Conservation (phyloP, 1,140 invertebrate genomes). For the Muscidifurax raptorellus region DNA sequence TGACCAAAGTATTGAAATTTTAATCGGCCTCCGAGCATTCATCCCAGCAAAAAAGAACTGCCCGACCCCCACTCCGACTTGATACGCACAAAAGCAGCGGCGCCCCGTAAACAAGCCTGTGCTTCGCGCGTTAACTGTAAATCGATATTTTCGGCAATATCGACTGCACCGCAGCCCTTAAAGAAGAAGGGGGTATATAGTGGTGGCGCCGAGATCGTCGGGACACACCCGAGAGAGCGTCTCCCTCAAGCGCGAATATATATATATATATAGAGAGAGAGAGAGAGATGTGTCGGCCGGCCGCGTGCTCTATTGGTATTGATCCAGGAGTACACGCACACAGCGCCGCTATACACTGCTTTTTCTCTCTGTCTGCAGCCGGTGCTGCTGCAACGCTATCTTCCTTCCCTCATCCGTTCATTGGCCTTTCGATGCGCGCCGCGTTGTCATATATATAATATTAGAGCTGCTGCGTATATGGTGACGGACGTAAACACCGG, state of each 20-base stretch:
- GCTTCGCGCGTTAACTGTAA: neutral
- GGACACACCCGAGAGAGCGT: conserved; percentile 61
- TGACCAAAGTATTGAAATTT: too few relatives aligned
- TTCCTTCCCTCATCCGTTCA: conserved; percentile 23
- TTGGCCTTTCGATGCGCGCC: conserved; percentile 9
- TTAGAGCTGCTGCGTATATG: too few relatives aligned
- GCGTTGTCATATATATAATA: neutral
- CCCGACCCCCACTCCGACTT: too few relatives aligned
- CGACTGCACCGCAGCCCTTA: conserved; percentile 15
- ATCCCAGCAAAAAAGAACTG: too few relatives aligned
- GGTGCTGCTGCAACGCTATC: conserved; percentile 17
- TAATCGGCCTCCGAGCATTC: neutral
- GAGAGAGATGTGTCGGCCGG: conserved; percentile 46
- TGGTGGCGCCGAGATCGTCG: conserved; percentile 53
- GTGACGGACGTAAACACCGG: neutral
- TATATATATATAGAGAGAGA: conserved; percentile 50
- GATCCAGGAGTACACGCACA: conserved; percentile 58
- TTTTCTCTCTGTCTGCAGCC: conserved; percentile 33
- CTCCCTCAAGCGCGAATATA: neutral
- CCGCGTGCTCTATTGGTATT: conserved; percentile 61
- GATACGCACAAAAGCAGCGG: neutral
- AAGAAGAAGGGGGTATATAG: conserved; percentile 36
- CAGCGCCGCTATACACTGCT: conserved; percentile 34
- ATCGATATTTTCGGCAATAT: conserved; percentile 33
- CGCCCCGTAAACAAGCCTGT: neutral